Conservation (phyloP, 2,113 vertebrate species). For the Carassius auratus region DNA sequence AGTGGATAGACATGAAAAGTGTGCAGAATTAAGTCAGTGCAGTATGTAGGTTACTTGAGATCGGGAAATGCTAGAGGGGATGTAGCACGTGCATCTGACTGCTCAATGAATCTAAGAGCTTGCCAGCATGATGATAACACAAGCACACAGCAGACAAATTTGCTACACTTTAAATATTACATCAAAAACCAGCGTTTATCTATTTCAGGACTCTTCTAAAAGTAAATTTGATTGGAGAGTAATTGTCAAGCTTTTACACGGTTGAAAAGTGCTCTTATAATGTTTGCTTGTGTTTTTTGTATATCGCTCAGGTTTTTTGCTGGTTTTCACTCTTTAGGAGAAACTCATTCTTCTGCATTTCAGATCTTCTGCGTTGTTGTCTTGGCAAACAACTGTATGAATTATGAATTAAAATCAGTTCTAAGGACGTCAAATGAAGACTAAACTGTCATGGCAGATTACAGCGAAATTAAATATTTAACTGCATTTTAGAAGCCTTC, state of each 20-base stretch:
- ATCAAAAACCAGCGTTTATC: constrained; percentile 68
- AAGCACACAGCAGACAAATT: constrained; percentile 69
- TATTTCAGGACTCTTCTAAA: constrained; percentile 63
- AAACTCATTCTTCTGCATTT: neutral
- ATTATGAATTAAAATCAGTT: constrained; percentile 22
- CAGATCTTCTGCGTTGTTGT: neutral
- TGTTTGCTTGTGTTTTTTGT: neutral
- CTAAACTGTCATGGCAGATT: constrained; percentile 14
- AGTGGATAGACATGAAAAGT: constrained; percentile 45
- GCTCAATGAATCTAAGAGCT: constrained; percentile 74
- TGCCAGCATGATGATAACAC: constrained; percentile 73
- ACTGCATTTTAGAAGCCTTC: constrained; percentile 21
- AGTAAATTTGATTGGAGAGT: constrained; percentile 5
- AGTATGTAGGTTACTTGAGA: constrained; percentile 76
- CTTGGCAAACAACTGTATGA: neutral
- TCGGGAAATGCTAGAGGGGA: constrained; percentile 70
- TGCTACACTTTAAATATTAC: constrained; percentile 76
- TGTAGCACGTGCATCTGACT: constrained; percentile 70
- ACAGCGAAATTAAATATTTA: constrained; percentile 10
- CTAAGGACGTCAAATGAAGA: neutral
- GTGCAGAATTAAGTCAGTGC: constrained; percentile 64
- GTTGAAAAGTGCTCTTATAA: neutral
- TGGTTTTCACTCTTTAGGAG: neutral
- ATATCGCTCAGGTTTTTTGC: neutral
- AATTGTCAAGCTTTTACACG: neutral